Percentiles rank a stretch among this genome's conserved stretches.
phyloP scores from a whole-genome alignment of 2,113 vertebrate species.

The Maccullochella peelii region DNA sequence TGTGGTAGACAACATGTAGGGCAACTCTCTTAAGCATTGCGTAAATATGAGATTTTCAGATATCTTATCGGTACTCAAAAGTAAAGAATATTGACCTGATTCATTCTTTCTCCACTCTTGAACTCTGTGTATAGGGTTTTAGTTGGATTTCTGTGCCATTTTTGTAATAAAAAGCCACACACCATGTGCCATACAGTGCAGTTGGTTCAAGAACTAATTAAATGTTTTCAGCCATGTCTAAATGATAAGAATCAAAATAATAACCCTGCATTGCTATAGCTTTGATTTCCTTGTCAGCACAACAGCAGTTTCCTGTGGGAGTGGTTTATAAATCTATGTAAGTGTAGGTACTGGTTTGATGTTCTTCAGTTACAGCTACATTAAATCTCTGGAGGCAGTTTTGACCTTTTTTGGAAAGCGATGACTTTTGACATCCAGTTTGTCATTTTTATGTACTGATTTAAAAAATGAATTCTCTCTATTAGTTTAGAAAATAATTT shows the following conservation, averaged over 20 bases:
- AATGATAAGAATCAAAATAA: too few relatives aligned
- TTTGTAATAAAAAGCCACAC: background rate
- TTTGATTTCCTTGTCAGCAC: background rate
- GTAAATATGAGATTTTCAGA: background rate
- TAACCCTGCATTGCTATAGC: background rate
- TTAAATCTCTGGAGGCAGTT: background rate
- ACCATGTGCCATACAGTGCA: background rate
- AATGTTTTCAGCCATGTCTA: too few relatives aligned
- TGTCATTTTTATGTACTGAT: too few relatives aligned
- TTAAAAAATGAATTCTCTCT: too few relatives aligned
- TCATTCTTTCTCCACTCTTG: background rate
- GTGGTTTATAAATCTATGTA: conserved; percentile 1
- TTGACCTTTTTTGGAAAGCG: background rate
- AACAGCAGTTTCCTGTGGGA: conserved; percentile 10
- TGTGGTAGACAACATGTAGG: background rate
- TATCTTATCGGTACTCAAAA: background rate
- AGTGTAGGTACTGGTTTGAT: background rate
- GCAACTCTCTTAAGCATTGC: background rate
- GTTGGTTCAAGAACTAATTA: background rate
- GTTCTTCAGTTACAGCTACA: background rate
- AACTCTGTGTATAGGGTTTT: background rate
- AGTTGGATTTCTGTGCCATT: background rate
- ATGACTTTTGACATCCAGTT: background rate
- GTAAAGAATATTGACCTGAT: background rate
- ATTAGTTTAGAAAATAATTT: too few relatives aligned